Evolutionary conservation across 2,888 invertebrate genomes (phyloP), one percentile per base, ranked within the genome.

Genomic region (Furcula furcula): DNA sequence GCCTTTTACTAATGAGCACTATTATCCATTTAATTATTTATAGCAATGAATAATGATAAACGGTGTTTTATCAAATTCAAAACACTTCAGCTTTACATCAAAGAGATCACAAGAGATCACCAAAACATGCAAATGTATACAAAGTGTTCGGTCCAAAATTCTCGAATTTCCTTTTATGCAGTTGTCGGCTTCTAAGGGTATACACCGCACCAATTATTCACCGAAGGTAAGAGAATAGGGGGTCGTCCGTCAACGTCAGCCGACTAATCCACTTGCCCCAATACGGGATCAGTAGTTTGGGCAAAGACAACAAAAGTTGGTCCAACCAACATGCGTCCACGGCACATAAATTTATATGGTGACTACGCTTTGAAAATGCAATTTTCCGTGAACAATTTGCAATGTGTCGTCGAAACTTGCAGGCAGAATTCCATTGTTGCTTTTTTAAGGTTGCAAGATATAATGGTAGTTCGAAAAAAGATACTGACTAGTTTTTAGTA

Each of bases 181-280:
- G 44, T 29, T 36, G 28, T 35, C 19, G 40, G 39, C 51, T 46
- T 46, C 32, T 36, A 34, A 51, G 34, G 43, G 33, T 40, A 53
- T 46, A 46, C 25, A 29, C 34, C 31, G 40, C 36, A 42, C 38
- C 40, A 56, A 54, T 57, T 55, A 23, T 55, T 58, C 52, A 58
- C 41, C 43, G 43, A 50, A 58, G 52, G 50, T 52, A 51, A 46
- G 40, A 29, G 35, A 45, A 34, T 55, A 55, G 49, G 28, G n/a
- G 57, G 29, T 40, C 62, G 61, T 67, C 47, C 62, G 55, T 72
- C 69, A 74, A 59, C 61, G 75, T 73, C 65, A 50, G 36, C 15
- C 30, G 37, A 39, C 38, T 74, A 76, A 76, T 74, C 67, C 66
- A 59, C 65, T 74, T 75, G 66, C 36, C 44, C 27, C 32, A 34